phyloP scores from a whole-genome alignment of 1,140 invertebrate species.

The Scaptomyza graminum region DNA sequence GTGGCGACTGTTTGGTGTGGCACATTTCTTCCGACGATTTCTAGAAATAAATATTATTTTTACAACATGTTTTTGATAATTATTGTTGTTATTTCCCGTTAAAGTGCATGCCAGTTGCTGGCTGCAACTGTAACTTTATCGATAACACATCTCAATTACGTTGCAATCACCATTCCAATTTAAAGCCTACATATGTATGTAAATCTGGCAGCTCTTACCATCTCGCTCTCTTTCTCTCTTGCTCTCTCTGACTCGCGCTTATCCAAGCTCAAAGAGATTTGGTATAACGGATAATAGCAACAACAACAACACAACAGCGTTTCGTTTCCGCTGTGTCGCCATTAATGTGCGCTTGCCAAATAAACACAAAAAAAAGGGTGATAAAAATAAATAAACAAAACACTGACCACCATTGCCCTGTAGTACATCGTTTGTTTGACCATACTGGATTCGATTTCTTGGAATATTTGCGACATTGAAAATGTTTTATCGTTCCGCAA shows the following conservation, averaged over 20 bases:
- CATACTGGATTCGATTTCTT: constrained; percentile 71
- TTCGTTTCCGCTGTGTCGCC: constrained; percentile 14
- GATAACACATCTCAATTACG: constrained; percentile 3
- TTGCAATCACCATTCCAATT: neutral
- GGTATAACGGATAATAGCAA: neutral
- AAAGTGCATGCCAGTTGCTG: too few species aligned
- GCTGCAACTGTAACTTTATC: neutral
- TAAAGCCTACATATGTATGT: neutral
- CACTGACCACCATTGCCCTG: constrained; percentile 87
- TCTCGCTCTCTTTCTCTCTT: neutral
- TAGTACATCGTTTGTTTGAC: constrained; percentile 86
- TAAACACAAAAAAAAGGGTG: too few species aligned
- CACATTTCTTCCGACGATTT: constrained; percentile 88
- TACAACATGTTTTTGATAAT: too few species aligned
- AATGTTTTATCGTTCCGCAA: constrained; percentile 83
- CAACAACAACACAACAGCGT: neutral
- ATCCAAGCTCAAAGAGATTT: too few species aligned
- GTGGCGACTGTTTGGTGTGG: constrained; percentile 89
- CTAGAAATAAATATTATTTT: constrained; percentile 85
- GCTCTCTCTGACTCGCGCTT: neutral
- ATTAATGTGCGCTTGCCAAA: constrained; percentile 9
- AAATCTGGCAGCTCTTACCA: neutral
- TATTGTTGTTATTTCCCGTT: too few species aligned
- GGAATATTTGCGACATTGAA: constrained; percentile 73
- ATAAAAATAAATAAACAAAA: neutral